Conservation (phyloP, 2,797 vertebrate genomes). For the Poeciliopsis turneri region DNA sequence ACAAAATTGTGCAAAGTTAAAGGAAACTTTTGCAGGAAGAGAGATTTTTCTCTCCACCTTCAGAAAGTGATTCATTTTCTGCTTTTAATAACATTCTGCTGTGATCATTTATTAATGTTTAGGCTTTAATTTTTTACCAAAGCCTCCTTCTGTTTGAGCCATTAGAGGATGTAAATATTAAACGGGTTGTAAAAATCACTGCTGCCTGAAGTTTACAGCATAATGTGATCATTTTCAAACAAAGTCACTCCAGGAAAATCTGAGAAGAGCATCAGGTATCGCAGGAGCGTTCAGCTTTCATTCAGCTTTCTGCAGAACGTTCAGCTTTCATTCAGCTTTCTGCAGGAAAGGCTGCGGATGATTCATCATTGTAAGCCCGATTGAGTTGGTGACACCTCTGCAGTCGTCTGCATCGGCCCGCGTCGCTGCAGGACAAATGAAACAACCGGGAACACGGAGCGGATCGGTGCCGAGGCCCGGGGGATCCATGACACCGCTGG, state of each 20-base stretch:
- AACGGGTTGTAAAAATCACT: conserved; percentile 1
- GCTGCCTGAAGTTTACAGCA: neutral
- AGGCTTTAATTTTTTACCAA: conserved; percentile 4
- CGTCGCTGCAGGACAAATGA: conserved; percentile 39
- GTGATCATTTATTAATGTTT: conserved; percentile 9
- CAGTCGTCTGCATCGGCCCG: conserved; percentile 19
- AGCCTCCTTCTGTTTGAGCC: neutral
- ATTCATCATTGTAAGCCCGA: conserved; percentile 41
- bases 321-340: neutral
- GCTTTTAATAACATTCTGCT: neutral
- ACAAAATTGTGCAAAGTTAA: neutral
- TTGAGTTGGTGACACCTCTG: conserved; percentile 20
- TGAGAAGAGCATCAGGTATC: neutral
- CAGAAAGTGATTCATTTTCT: neutral
- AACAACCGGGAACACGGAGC: conserved; percentile 18
- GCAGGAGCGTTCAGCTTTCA: too few species aligned
- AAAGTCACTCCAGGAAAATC: neutral
- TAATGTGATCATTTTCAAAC: neutral
- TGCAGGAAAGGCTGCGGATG: neutral
- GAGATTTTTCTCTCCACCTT: neutral
- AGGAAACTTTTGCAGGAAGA: neutral
- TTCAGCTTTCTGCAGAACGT: too few species aligned
- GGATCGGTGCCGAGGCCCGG: neutral
- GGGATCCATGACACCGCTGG: conserved; percentile 19
- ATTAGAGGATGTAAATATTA: conserved; percentile 1